A percentile compares a stretch with the other conserved stretches of the same genome.
Evolutionary conservation across 2,888 invertebrate species (phyloP).

Genomic region (Sesia apiformis): DNA sequence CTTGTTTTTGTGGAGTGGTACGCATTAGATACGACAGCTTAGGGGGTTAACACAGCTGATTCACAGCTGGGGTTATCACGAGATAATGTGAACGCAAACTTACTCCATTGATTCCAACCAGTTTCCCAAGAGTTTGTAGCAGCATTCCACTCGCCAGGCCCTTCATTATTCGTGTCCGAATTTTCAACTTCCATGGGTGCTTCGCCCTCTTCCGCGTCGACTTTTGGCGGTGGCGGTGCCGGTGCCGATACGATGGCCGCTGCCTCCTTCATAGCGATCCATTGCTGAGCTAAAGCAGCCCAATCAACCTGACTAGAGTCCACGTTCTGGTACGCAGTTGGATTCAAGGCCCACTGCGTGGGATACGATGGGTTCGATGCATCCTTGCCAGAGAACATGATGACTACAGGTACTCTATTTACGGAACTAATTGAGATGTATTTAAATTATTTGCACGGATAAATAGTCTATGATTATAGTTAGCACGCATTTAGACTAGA

Average conservation of each 20-base stretch:
- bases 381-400: conserved; percentile 76
- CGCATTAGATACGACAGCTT: too few relatives aligned
- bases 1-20: too few relatives aligned
- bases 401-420: not conserved
- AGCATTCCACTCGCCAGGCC: conserved; percentile 49
- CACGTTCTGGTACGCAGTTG: conserved; percentile 86
- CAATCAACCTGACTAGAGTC: conserved; percentile 93
- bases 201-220: conserved; percentile 82
- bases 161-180: conserved; percentile 70
- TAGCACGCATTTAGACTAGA: too few relatives aligned
- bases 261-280: conserved; percentile 96
- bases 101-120: conserved; percentile 67
- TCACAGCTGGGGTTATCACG: not conserved
- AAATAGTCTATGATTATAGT: too few relatives aligned
- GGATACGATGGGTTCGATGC: conserved; percentile 78
- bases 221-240: conserved; percentile 71
- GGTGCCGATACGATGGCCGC: conserved; percentile 73
- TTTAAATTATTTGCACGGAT: too few relatives aligned
- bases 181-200: conserved; percentile 92
- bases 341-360: conserved; percentile 88
- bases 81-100: conserved; percentile 7
- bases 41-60: too few relatives aligned
- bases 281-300: conserved; percentile 97
- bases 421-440: not conserved
- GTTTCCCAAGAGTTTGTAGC: conserved; percentile 53